Evolutionary conservation across 1,140 invertebrate genomes (phyloP), one percentile per base, ranked within the genome.

Genomic region (Temnothorax longispinosus): DNA sequence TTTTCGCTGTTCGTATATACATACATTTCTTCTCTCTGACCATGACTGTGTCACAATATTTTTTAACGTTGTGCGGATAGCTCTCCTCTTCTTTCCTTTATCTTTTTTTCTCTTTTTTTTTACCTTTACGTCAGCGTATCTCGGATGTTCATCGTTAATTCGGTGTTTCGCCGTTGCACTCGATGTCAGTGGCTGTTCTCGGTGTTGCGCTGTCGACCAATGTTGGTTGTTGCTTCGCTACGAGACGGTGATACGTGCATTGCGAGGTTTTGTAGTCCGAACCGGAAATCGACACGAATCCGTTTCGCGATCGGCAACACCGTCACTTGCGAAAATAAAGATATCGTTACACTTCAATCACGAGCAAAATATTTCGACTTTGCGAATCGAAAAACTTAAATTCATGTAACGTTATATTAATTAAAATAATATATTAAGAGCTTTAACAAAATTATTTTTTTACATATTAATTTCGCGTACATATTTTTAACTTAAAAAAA

Each of bases 131-230:
- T 87, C 56, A 84, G 27, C 69, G 67, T 82, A 72, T 72, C 67
- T 74, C 80, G 80, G 52, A 89, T 88, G 60, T 82, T 72, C 67
- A 18, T 72, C 72, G 44, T 84, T 87, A 84, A 69, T 74, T 88
- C 74, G 69, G 71, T 91, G 81, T 91, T 52, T 93, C 92, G 84
- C 88, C 91, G 86, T 94, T 93, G 93, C 87, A 94, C 89, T 93
- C 88, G 80, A 77, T 93, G 91, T 94, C 87, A 88, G 89, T 92
- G 69, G 92, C 90, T 94, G 89, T 93, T 92, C 69, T 92, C 90
- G 89, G 78, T 93, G 91, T 94, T 91, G 78, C 90, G 89, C 85
- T 93, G 52, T 84, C 78, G 47, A 87, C 58, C 69, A 54, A 77
- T 75, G 50, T 86, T 90, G 58, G 35, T 82, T 90, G 87, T 82